Base-by-base conservation (phyloP, 2,113 vertebrate genomes). In the Peromyscus maniculatus region DNA sequence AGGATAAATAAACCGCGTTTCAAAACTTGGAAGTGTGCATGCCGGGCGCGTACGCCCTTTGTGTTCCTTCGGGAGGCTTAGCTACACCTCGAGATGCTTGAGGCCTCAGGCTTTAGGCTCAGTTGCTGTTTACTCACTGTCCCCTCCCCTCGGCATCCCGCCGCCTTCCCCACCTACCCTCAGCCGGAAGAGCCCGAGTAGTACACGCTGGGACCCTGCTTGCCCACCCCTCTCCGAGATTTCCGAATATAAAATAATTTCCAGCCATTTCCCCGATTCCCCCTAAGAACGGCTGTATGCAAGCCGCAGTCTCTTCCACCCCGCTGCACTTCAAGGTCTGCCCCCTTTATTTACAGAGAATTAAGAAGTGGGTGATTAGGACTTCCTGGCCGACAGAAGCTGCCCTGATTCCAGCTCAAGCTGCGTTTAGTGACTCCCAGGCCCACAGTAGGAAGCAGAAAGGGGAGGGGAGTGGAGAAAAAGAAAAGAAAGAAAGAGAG, bases 331-430 rank as follows among this genome's bases (percentile, higher is more conserved):
- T 98, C 97, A 7, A 69, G 96, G 55, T 97, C 96, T 97, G 98
- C 98, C 97, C 94, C 97, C 97, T 98, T 98, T 98, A 98, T 99
- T 98, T 98, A 98, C 98, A 97, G 97, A 97, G 98, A 98, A 97
- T 97, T 98, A 97, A 97, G 98, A 97, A 98, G 97, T 97, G 97
- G 97, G 98, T 97, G 98, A 97, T 98, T 97, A 97, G 95, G 98
- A 97, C 96, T 98, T 93, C 97, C 96, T 97, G 98, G 95, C 96
- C 92, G 96, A 97, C 94, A 96, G 97, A 91, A 97, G 97, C 97
- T 97, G 96, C 97, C 97, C 97, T 95, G 97, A 97, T 98, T 92
- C 97, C 78, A 95, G 95, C 97, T 98, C 97, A 97, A 98, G 97
- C 95, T 71, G 95, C 96, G 22, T 86, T 93, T 97, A 93, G 83